Percentiles rank a stretch among this genome's conserved stretches.
Conservation (phyloP, 2,888 invertebrate species). For the Pandemis corylana region DNA sequence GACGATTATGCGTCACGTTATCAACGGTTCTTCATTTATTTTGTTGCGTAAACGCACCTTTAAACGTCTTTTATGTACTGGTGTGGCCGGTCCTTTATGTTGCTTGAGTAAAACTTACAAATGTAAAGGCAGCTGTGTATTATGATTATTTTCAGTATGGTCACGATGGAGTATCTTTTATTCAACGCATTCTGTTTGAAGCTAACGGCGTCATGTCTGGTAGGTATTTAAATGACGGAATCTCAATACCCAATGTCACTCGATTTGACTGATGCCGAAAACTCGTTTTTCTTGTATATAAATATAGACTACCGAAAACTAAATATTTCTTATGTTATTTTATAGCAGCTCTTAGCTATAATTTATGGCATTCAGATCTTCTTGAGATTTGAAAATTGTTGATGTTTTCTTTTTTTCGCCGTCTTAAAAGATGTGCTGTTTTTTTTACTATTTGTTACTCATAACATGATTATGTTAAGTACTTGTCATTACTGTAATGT, state of each 20-base stretch:
- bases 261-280: neutral
- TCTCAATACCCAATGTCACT: neutral
- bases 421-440: slow-evolving; percentile 3
- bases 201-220: no score
- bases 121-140: no score
- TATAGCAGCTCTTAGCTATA: neutral
- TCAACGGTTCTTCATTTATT: no score
- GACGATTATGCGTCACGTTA: no score
- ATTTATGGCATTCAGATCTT: neutral
- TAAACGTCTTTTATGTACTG: no score
- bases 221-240: neutral
- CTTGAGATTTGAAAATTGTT: neutral
- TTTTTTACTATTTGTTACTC: slow-evolving; percentile 12
- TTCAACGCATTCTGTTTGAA: no score
- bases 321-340: neutral
- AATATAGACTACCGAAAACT: no score
- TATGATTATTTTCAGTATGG: no score
- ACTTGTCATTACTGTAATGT: slow-evolving; percentile 16
- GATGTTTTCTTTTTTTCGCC: neutral
- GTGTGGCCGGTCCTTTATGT: no score
- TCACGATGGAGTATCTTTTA: no score
- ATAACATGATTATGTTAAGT: slow-evolving; percentile 12
- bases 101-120: no score
- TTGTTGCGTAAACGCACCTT: no score
- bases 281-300: neutral